phyloP scores from a whole-genome alignment of 2,888 invertebrate genomes.

The Diploptera punctata region DNA sequence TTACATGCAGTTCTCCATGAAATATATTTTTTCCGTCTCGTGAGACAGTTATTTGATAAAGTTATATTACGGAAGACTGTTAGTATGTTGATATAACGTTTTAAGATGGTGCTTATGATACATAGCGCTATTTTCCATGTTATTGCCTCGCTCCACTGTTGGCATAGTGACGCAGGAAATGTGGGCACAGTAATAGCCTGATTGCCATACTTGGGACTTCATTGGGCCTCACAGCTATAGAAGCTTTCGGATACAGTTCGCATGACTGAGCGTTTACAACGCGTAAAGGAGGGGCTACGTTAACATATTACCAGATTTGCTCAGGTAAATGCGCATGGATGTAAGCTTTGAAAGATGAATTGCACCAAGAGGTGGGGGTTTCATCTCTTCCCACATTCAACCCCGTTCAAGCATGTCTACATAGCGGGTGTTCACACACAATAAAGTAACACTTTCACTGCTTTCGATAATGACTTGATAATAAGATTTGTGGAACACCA shows the following conservation, averaged over 20 bases:
- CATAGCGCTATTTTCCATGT: not conserved
- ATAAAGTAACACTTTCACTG: too few species aligned
- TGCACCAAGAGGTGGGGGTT: not conserved
- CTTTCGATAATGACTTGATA: too few species aligned
- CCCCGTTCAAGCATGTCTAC: not conserved
- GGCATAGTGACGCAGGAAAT: not conserved
- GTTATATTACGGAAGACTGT: too few species aligned
- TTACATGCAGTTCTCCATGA: too few species aligned
- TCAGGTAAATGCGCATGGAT: conserved; percentile 22
- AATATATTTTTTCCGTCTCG: too few species aligned
- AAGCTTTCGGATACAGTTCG: not conserved
- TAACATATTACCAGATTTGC: conserved; percentile 18
- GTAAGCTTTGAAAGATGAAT: conserved; percentile 24
- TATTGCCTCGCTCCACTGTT: not conserved
- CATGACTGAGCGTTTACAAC: conserved; percentile 19
- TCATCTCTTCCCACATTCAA: not conserved
- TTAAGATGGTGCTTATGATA: not conserved
- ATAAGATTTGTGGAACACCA: too few species aligned
- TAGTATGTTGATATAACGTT: too few species aligned
- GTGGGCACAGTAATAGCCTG: not conserved
- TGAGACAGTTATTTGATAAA: too few species aligned
- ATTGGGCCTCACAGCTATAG: conserved; percentile 1
- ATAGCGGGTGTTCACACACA: not conserved
- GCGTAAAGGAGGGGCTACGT: conserved; percentile 5
- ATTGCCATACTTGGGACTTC: conserved; percentile 7